Evolutionary conservation across 2,113 vertebrate species (phyloP).

Genomic region (Lepidothrix coronata): DNA sequence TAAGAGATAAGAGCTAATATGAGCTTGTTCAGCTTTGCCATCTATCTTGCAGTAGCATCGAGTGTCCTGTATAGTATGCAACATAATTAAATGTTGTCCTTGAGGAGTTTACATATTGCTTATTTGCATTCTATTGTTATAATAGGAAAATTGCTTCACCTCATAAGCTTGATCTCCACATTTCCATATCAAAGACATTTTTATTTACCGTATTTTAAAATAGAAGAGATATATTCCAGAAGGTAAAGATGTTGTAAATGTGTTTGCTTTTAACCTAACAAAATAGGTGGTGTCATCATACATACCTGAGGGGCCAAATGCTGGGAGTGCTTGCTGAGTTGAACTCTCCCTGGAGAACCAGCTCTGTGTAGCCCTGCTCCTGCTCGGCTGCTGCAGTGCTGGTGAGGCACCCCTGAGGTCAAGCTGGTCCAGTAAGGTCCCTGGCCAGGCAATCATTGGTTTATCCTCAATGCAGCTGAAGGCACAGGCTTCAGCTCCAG

Average conservation of each 20-base stretch:
- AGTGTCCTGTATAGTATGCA: background rate
- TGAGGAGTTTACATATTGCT: background rate
- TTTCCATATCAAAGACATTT: background rate
- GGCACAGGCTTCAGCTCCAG: background rate
- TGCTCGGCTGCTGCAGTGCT: background rate
- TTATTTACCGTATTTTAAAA: background rate
- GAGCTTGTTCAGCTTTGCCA: background rate
- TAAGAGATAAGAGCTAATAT: background rate
- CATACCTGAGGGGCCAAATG: rapidly evolving
- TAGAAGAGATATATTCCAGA: background rate
- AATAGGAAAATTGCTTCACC: background rate
- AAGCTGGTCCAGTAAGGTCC: background rate
- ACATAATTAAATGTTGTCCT: slow-evolving; percentile 11
- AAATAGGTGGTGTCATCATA: background rate
- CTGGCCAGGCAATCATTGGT: background rate
- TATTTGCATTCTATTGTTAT: background rate
- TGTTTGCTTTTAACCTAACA: background rate
- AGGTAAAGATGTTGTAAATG: background rate
- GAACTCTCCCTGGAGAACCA: rapidly evolving
- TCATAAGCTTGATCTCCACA: background rate
- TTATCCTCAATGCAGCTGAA: background rate
- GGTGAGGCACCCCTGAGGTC: background rate
- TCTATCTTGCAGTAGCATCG: background rate
- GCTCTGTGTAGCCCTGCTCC: background rate
- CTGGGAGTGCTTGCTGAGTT: background rate